These are phyloP conservation scores for Ypsolopha sequella DNA, from an alignment of 2,888 invertebrate genomes.

Conservation along the genomic window DNA sequence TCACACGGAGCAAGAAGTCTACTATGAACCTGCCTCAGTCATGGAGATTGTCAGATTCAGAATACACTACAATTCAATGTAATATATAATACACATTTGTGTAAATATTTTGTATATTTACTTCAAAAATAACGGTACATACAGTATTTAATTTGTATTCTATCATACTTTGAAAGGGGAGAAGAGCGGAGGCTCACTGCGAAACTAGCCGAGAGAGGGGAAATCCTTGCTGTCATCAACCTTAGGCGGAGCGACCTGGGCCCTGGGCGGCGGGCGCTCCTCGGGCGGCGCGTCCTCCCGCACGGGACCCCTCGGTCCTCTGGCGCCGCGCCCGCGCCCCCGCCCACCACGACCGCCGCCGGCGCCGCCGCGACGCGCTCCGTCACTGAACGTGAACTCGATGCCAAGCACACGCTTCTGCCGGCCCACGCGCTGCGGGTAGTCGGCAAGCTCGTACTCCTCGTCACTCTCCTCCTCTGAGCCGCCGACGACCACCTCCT, in stretches of 20 bases:
- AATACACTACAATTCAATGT: constrained; percentile 39
- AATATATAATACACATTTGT: constrained; percentile 63
- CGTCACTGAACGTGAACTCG: constrained; percentile 89
- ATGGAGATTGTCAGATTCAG: constrained; percentile 25
- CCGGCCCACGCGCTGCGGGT: constrained; percentile 88
- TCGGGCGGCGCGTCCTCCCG: constrained; percentile 41
- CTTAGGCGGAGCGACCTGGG: constrained; percentile 76
- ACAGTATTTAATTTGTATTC: constrained; percentile 68
- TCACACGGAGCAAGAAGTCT: constrained; percentile 12
- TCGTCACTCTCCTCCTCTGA: constrained; percentile 78
- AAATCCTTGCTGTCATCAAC: constrained; percentile 97
- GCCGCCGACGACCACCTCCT: constrained; percentile 70
- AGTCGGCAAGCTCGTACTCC: constrained; percentile 82
- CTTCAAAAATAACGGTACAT: constrained; percentile 71
- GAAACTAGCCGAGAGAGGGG: constrained; percentile 87
- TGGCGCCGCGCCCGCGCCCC: constrained; percentile 55
- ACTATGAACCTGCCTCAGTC: constrained; percentile 19
- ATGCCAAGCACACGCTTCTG: constrained; percentile 89
- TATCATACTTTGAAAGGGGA: constrained; percentile 56
- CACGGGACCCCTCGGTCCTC: constrained; percentile 28
- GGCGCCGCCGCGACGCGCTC: constrained; percentile 78
- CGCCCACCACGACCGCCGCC: constrained; percentile 74
- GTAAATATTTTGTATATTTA: constrained; percentile 72
- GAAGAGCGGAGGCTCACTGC: constrained; percentile 50
- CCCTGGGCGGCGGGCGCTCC: constrained; percentile 44